Base-by-base conservation (phyloP, 2,888 invertebrate species). In the Cheilosia pagana region DNA sequence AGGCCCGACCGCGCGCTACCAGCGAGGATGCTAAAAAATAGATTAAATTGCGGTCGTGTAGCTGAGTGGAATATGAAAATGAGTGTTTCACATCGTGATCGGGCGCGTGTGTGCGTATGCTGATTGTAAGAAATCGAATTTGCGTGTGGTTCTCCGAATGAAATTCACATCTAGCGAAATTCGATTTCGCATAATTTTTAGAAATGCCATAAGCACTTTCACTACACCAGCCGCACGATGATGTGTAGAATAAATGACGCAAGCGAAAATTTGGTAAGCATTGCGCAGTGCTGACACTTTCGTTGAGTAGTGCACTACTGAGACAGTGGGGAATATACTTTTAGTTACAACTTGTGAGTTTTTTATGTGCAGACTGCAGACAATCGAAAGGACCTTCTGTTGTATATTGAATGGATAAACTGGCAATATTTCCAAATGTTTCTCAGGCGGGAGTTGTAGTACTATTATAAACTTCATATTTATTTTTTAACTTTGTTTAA, bases 1-100 rank as follows among this genome's bases (percentile, higher is more conserved):
- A 65, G 45, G 52, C 57, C 63, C 41, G 65, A 43, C 35, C 59
- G 76, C 65, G 76, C 59, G 59, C 59, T 63, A 25, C 45, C 60
- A 53, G 52, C 28, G 75, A 52, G 63, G 52, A 76, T 75, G 55
- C 57, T 67, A 70, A 63, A 76, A 76, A 81, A 76, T 81, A 76
- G 55, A 81, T 81, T 70, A 76, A 81, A 81, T 81, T 81, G 76
- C 60, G 79, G 79, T 79, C 60, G 52, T 60, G 74, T 53, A 79
- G 72, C 79, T 79, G 79, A 79, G 74, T 79, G 67, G 79, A 79
- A 79, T 79, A 60, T 55, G 45, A 74, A 79, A 81, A 65, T 65
- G 59, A 81, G 35, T 76, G 16, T 60, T 50, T 19, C 52, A 48
- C 45, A 50, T 72, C 59, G 31, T 50, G 19, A 48, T 21, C 28